Evolutionary conservation across 2,888 invertebrate genomes (phyloP), one percentile per base, ranked within the genome.

Genomic region (Idaea biselata): DNA sequence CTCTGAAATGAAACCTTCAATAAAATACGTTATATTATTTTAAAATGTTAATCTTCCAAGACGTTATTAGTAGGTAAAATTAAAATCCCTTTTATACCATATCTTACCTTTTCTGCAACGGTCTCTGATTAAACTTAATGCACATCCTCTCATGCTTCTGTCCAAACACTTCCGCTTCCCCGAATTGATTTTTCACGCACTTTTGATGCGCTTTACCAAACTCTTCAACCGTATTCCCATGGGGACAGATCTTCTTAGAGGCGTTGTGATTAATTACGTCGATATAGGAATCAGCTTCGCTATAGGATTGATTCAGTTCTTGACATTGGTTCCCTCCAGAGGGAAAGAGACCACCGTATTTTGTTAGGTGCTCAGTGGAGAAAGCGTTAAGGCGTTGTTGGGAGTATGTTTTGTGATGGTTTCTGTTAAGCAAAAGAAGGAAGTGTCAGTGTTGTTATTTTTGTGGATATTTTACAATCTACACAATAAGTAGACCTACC

Each of bases 381-480:
- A 92, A 92, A 86, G 93, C 89, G 77, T 89, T 91, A 84, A 91
- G 89, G 74, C 91, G 92, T 83, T 92, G 91, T 81, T 92, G 91
- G 81, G 92, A 90, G 86, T 92, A 93, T 87, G 93, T 88, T 87
- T 89, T 91, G 85, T 89, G 89, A 70, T 85, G 90, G 76, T 88
- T 90, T 91, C 93, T 93, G 91, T 87, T 88, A 88, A 84, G 68
- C 70, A 67, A 72, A 84, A 89, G 87, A 87, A 79, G 83, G 84
- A 82, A 79, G 73, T 79, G 80, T 86, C 82, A 87, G 80, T 84
- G 68, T 71, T 68, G 76, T 72, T 68, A 71, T 67, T 62, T 32
- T 25, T 61, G 71, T 68, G 68, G 64, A n/a, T 1, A 63, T 63
- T 73, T 66, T 65, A 65, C 56, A 56, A 17, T 55, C 16, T 11